Conservation (phyloP, 2,888 invertebrate species). For the Agrochola lychnidis region DNA sequence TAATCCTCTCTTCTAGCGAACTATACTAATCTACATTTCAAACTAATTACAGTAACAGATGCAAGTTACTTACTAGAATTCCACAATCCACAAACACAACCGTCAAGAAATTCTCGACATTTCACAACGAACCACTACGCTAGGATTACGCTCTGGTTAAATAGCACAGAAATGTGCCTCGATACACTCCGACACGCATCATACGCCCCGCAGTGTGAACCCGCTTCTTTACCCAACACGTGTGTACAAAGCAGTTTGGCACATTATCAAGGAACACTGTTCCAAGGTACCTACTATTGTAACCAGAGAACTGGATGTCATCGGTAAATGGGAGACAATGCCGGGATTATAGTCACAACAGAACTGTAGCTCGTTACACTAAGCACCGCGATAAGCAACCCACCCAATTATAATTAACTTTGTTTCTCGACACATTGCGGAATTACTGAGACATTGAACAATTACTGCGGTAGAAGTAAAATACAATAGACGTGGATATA, state of each 20-base stretch:
- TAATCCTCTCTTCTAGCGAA: neutral
- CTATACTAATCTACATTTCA: neutral
- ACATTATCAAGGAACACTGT: constrained; percentile 58
- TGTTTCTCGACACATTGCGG: constrained; percentile 37
- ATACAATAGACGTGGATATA: too few relatives aligned
- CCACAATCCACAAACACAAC: neutral
- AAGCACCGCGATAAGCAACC: constrained; percentile 47
- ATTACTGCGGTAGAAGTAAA: constrained; percentile 13
- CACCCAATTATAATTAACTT: constrained; percentile 58
- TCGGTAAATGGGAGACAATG: constrained; percentile 66
- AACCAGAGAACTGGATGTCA: constrained; percentile 49
- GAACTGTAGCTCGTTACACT: constrained; percentile 57
- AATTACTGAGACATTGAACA: constrained; percentile 38
- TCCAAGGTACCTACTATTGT: constrained; percentile 40
- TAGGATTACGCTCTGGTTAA: constrained; percentile 42
- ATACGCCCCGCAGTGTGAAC: constrained; percentile 37
- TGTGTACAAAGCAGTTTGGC: constrained; percentile 56
- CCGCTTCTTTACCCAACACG: constrained; percentile 46
- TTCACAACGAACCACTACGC: constrained; percentile 23
- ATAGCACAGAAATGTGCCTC: constrained; percentile 52
- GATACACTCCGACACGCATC: constrained; percentile 44
- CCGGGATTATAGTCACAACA: constrained; percentile 65
- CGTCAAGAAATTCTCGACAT: constrained; percentile 29
- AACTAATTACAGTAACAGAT: constrained; percentile 11
- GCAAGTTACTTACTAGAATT: neutral